Conservation (phyloP, 2,113 vertebrate genomes). For the Apaloderma vittatum region DNA sequence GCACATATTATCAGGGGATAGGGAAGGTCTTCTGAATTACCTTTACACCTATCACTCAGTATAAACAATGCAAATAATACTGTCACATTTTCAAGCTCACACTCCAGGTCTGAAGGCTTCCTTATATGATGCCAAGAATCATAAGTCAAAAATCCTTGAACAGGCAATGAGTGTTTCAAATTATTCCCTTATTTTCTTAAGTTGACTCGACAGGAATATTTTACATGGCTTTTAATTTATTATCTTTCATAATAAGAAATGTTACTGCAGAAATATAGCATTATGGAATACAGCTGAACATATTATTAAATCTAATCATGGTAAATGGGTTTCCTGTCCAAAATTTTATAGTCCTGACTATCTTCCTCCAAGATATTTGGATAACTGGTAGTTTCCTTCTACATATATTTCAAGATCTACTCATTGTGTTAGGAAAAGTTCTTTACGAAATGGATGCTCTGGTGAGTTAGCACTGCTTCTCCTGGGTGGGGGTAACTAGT, state of each 20-base stretch:
- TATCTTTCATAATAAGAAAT: constrained; percentile 57
- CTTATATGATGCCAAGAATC: constrained; percentile 7
- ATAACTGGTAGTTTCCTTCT: background rate
- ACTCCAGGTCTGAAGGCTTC: background rate
- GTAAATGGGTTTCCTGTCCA: background rate
- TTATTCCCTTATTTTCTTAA: constrained; percentile 46
- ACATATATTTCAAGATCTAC: background rate
- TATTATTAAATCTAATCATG: constrained; percentile 43
- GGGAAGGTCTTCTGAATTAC: background rate
- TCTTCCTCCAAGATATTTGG: background rate
- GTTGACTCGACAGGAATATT: constrained; percentile 15
- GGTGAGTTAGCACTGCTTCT: background rate
- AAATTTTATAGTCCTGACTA: background rate
- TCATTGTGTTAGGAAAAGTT: background rate
- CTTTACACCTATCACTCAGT: background rate
- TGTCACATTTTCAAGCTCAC: background rate
- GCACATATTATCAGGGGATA: background rate
- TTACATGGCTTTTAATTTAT: constrained; percentile 53
- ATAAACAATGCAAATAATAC: background rate
- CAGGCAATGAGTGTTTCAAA: constrained; percentile 13
- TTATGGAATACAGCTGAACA: constrained; percentile 18
- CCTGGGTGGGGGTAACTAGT: background rate
- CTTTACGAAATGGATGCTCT: background rate
- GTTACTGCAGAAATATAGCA: constrained; percentile 28
- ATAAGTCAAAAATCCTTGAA: background rate